Evolutionary conservation across 2,113 vertebrate species (phyloP).

Genomic region (Cathartes aura): DNA sequence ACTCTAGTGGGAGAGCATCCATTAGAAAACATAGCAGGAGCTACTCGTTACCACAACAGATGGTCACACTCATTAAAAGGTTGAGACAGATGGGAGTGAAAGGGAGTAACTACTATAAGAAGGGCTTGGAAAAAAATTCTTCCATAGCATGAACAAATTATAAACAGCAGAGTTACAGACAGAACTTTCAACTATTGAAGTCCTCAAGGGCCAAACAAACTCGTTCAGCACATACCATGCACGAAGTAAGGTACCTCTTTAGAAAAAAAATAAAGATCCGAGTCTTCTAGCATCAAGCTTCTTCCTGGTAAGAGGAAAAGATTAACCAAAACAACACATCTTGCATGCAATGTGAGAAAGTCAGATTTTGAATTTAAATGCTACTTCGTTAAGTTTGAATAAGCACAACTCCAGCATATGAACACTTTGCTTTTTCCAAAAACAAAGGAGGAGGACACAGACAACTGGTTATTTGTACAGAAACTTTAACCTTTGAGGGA

Average conservation of each 20-base stretch:
- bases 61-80: not conserved
- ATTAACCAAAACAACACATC: not conserved
- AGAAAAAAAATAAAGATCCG: not conserved
- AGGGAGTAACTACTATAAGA: not conserved
- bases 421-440: not conserved
- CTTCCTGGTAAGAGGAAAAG: not conserved
- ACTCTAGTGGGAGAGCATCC: not conserved
- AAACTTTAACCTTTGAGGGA: not conserved
- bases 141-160: not conserved
- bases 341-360: not conserved
- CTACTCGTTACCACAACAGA: not conserved
- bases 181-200: not conserved
- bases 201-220: not conserved
- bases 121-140: not conserved
- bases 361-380: not conserved
- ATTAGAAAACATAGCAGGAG: not conserved
- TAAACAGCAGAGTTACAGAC: not conserved
- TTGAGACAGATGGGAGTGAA: slow-evolving; percentile 20
- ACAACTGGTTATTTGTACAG: not conserved
- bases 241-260: not conserved
- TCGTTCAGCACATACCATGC: not conserved
- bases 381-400: not conserved
- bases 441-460: not conserved
- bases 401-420: not conserved
- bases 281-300: not conserved